These are phyloP conservation scores for Melanotaenia maccullochi DNA, from an alignment of 2,797 vertebrate species.

Conservation along the genomic window DNA sequence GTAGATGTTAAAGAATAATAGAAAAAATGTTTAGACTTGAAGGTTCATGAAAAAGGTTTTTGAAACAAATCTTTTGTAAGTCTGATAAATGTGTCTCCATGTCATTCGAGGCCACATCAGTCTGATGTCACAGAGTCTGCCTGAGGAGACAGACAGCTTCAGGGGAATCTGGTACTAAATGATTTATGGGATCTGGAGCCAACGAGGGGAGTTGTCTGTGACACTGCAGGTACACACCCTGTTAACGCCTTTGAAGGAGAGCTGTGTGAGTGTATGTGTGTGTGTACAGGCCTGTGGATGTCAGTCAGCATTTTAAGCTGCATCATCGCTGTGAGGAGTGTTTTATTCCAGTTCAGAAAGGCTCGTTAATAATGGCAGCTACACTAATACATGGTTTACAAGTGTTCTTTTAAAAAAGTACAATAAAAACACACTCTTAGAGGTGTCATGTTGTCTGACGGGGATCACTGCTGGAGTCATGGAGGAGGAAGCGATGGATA, in stretches of 20 bases:
- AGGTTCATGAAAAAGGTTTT: constrained; percentile 29
- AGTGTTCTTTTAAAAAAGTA: neutral
- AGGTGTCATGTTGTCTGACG: constrained; percentile 20
- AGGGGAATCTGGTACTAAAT: constrained; percentile 70
- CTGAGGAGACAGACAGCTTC: constrained; percentile 55
- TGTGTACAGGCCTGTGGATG: neutral
- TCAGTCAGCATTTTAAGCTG: constrained; percentile 31
- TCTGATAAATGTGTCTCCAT: constrained; percentile 58
- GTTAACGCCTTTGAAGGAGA: constrained; percentile 25
- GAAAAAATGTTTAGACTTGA: constrained; percentile 17
- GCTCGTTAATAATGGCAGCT: constrained; percentile 41
- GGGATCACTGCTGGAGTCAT: constrained; percentile 40
- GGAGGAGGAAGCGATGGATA: constrained; percentile 15
- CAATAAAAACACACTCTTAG: constrained; percentile 12
- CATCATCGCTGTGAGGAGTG: constrained; percentile 17
- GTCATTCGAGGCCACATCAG: constrained; percentile 52
- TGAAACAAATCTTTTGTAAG: constrained; percentile 39
- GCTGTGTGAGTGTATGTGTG: neutral
- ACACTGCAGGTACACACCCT: constrained; percentile 61
- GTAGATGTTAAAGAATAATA: constrained; percentile 13
- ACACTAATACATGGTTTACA: neutral
- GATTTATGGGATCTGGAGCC: constrained; percentile 68
- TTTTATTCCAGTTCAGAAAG: constrained; percentile 35
- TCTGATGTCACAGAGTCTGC: constrained; percentile 57
- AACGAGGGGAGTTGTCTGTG: constrained; percentile 52